These are phyloP conservation scores for Solenopsis fugax DNA, from an alignment of 1,140 invertebrate genomes.

Conservation along the genomic window DNA sequence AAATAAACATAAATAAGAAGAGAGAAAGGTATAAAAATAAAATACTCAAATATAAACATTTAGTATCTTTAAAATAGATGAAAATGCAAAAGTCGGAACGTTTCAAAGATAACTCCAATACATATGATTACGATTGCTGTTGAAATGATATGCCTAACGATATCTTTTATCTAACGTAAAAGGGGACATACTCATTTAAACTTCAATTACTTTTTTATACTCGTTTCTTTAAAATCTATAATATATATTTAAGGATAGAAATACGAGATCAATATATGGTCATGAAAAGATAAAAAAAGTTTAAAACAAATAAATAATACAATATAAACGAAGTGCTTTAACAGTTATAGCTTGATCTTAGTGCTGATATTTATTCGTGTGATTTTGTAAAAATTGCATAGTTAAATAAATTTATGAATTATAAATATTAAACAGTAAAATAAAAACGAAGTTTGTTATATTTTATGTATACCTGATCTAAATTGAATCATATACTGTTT, in stretches of 20 bases:
- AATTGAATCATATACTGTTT: no score
- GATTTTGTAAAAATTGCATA: no score
- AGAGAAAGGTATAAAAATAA: neutral
- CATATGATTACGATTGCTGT: neutral
- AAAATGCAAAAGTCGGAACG: neutral
- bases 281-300: no score
- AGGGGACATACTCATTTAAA: neutral
- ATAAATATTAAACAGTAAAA: no score
- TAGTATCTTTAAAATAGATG: neutral
- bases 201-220: neutral
- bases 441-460: no score
- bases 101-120: slow-evolving; percentile 24
- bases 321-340: no score
- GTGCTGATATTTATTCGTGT: no score
- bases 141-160: neutral
- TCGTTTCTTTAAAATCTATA: neutral
- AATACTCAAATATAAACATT: neutral
- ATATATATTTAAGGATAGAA: neutral
- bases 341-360: no score
- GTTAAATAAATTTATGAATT: no score
- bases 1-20: neutral
- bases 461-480: no score
- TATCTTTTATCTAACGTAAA: neutral
- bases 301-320: no score
- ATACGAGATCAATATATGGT: no score